Evolutionary conservation across 1,140 invertebrate genomes (phyloP), one percentile per base, ranked within the genome.

Genomic region (Drosophila lini): DNA sequence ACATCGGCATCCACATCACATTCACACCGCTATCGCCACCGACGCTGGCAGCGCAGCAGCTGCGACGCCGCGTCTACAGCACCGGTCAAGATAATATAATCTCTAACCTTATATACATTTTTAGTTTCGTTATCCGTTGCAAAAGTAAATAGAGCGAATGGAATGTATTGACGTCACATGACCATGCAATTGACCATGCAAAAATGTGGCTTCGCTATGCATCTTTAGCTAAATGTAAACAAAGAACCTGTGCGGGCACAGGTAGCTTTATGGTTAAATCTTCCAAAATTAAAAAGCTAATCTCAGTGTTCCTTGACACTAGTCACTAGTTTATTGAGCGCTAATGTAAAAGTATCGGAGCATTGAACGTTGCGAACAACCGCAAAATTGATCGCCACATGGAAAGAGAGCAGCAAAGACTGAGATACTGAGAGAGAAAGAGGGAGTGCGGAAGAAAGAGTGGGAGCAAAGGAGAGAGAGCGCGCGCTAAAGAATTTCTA

Each of bases 361-460:
- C 83, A 83, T 83, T 86, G 77, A 88, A 80, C 80, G 79, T 77
- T 86, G 67, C 41, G 70, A 74, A 80, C 73, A 84, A 77, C 76
- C 67, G 73, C 62, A 80, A 81, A 70, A 70, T 81, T 71, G 83
- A 86, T 88, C 83, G 59, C 56, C 68, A 55, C 58, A 59, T 48
- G 28, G 34, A 64, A 47, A 36, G 70, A 44, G 52, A 61, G 60
- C 44, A 19, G 41, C 47, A 38, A 36, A 41, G 45, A 32, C 22
- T 22, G 22, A 48, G 19, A 32, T 28, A 8, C 19, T 3, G 34
- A 6, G 61, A 11, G 31, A 32, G 28, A 10, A 32, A 42, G 32
- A 42, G 32, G 52, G 61, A 36, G 25, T 25, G 52, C 10, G 50
- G 25, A 42, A 50, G 38, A 32, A 25, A 75, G 45, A 61, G 25